Base-by-base conservation (phyloP, 1,140 invertebrate genomes). In the Saccostrea echinata region DNA sequence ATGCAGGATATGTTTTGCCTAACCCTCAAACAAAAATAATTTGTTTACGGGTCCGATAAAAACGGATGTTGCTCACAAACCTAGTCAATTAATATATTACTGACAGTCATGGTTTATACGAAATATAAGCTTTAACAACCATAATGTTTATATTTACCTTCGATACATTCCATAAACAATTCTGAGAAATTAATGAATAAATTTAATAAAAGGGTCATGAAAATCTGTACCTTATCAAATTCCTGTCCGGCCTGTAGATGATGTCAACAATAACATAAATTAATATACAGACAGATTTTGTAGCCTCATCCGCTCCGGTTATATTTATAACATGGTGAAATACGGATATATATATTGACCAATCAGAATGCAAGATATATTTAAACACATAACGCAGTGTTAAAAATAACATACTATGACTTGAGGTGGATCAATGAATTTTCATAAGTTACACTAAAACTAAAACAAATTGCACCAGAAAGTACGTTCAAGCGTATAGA, bases 341-440 rank as follows among this genome's bases (percentile, higher is more conserved):
- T 35, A 76, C 24, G 68, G 27, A 76, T 76, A 76, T 76, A 76
- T 33, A 30, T 76, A 76, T 76, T 76, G 27, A 30, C 68, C 68
- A 76, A 76, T 76, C 27, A 76, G 27, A 76, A 11, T 6, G 16
- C 30, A 18, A 76, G 68, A 11, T 76, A 76, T 30, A 76, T 76
- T 30, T 76, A 76, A 16, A 27, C 30, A 76, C 27, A 33, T 12
- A 76, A 12, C 68, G 13, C 12, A 33, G 27, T 16, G 30, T 76
- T 76, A 76, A 76, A 76, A 76, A 76, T 76, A 76, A 18, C 18
- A 18, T 18, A n/a, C 18, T 6, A 21, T 21, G n/a, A 6, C 4
- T 61, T 21, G 55, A 21, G 55, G 55, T n/a, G 55, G 55, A 61
- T 61, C 55, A 61, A 61, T 61, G 4, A 2, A 43, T 43, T 43